These are phyloP conservation scores for Ernsta delagoae DNA, from an alignment of 2,888 invertebrate species.

Conservation along the genomic window DNA sequence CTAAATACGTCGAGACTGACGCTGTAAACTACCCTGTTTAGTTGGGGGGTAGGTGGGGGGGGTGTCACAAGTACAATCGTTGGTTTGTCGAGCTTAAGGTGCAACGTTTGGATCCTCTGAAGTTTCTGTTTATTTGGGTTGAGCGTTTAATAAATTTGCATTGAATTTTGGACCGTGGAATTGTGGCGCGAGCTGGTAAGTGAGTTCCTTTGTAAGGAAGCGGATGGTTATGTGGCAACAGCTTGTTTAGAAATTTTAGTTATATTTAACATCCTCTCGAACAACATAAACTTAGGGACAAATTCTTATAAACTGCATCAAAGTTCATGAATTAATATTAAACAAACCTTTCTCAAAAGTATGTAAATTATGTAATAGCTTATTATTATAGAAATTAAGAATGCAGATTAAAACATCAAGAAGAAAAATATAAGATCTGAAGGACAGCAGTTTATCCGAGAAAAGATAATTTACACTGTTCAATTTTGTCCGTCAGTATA, in stretches of 20 bases:
- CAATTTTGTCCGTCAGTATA: too few relatives aligned
- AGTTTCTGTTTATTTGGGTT: constrained; percentile 34
- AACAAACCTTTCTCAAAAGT: too few relatives aligned
- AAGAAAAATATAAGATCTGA: too few relatives aligned
- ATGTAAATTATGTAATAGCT: too few relatives aligned
- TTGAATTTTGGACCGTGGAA: constrained; percentile 11
- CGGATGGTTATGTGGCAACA: background rate
- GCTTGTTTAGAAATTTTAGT: background rate
- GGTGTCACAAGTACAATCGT: constrained; percentile 30
- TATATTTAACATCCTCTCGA: too few relatives aligned
- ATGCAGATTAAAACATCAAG: too few relatives aligned
- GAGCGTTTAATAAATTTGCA: constrained; percentile 22
- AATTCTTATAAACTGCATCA: too few relatives aligned
- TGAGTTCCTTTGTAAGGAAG: background rate
- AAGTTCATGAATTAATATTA: too few relatives aligned
- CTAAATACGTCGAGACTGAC: constrained; percentile 64
- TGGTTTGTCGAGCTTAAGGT: constrained; percentile 36
- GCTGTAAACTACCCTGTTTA: constrained; percentile 48
- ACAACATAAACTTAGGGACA: too few relatives aligned
- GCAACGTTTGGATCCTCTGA: constrained; percentile 22
- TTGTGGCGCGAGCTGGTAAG: constrained; percentile 4
- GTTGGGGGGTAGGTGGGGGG: constrained; percentile 42
- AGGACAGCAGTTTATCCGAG: too few relatives aligned
- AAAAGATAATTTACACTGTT: too few relatives aligned
- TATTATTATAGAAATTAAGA: too few relatives aligned